Evolutionary conservation across 2,888 invertebrate genomes (phyloP).

Genomic region (Drosophila stalkeri): DNA sequence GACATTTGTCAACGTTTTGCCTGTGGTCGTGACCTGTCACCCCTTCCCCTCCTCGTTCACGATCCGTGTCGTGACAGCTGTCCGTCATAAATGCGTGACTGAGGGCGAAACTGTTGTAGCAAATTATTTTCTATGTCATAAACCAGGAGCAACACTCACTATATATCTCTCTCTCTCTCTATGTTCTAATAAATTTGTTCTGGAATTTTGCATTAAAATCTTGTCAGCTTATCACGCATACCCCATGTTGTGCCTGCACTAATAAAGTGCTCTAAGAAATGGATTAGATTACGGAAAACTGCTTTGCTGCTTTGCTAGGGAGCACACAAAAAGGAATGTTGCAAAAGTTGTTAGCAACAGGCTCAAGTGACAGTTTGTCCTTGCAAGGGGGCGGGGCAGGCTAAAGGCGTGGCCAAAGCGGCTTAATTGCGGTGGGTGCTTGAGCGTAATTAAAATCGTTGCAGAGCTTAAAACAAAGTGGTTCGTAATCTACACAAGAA

Average conservation of each 20-base stretch:
- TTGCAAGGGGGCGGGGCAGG: neutral
- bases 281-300: conserved; percentile 36
- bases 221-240: conserved; percentile 28
- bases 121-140: conserved; percentile 20
- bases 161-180: neutral
- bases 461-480: conserved; percentile 15
- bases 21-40: conserved; percentile 38
- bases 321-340: conserved; percentile 15
- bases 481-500: conserved; percentile 24
- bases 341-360: conserved; percentile 20
- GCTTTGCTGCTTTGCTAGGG: conserved; percentile 4
- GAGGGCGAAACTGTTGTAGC: conserved; percentile 17
- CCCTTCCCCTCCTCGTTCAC: neutral
- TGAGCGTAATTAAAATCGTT: conserved; percentile 13
- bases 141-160: neutral
- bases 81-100: conserved; percentile 51
- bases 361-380: conserved; percentile 25
- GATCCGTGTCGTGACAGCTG: conserved; percentile 35
- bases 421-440: conserved; percentile 52
- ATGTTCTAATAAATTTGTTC: neutral
- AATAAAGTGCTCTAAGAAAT: conserved; percentile 23
- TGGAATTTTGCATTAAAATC: conserved; percentile 20
- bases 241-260: conserved; percentile 16
- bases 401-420: conserved; percentile 11
- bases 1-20: conserved; percentile 54